Percentiles rank a stretch among this genome's conserved stretches.
These are phyloP conservation scores for Hippocampus comes DNA, from an alignment of 2,113 vertebrate species.

Conservation along the genomic window DNA sequence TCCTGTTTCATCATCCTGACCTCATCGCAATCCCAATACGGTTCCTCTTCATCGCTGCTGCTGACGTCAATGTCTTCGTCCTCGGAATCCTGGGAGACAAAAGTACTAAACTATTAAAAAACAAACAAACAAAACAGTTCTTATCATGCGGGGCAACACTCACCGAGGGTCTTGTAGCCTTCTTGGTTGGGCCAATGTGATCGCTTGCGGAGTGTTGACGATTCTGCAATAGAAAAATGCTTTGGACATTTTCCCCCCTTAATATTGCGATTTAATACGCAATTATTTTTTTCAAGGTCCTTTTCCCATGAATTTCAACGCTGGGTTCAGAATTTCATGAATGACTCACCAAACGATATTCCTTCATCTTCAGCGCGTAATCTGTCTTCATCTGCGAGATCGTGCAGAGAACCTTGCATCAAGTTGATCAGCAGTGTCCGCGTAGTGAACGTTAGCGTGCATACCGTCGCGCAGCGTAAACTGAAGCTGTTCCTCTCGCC, in stretches of 20 bases:
- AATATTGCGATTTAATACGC: too few relatives aligned
- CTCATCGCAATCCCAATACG: background rate
- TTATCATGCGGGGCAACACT: background rate
- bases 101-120: background rate
- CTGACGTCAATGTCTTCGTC: conserved; percentile 39
- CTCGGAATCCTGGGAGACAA: conserved; percentile 57
- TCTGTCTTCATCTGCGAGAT: conserved; percentile 40
- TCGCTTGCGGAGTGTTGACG: background rate
- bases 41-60: conserved; percentile 36
- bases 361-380: background rate
- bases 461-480: conserved; percentile 13
- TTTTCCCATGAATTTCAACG: background rate
- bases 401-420: background rate
- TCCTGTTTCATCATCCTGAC: conserved; percentile 9
- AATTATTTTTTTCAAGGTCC: too few relatives aligned
- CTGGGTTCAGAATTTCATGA: conserved; percentile 10
- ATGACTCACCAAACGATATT: conserved; percentile 27
- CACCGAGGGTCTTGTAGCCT: background rate
- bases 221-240: background rate
- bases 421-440: background rate
- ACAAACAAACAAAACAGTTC: background rate
- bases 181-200: background rate
- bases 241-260: too few relatives aligned
- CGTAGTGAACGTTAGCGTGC: background rate
- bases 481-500: background rate